phyloP scores from a whole-genome alignment of 2,113 vertebrate genomes.

The Thunnus thynnus region DNA sequence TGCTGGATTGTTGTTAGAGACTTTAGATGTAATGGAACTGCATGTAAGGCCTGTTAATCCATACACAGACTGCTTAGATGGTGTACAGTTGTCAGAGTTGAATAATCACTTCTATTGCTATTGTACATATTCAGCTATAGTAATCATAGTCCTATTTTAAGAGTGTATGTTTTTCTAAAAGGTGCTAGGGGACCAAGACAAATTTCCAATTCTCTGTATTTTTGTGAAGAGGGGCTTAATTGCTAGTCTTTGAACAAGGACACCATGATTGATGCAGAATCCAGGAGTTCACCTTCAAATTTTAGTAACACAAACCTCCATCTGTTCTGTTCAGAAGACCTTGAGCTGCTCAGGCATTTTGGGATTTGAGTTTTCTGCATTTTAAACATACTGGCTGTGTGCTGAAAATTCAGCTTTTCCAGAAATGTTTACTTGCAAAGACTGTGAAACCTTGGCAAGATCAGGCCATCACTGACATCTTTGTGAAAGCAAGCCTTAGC shows the following conservation, averaged over 20 bases:
- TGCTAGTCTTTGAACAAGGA: slow-evolving; percentile 62
- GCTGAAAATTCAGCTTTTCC: slow-evolving; percentile 21
- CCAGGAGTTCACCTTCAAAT: slow-evolving; percentile 54
- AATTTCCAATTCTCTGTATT: slow-evolving; percentile 38
- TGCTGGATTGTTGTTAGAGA: too few species aligned
- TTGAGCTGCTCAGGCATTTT: slow-evolving; percentile 36
- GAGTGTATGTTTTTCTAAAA: background rate
- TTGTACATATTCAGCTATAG: too few species aligned
- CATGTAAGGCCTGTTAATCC: too few species aligned
- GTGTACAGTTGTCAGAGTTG: too few species aligned
- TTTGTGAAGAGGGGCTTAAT: slow-evolving; percentile 21
- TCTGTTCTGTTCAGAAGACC: slow-evolving; percentile 47
- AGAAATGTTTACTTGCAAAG: slow-evolving; percentile 25
- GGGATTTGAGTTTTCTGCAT: slow-evolving; percentile 26
- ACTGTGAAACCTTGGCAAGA: slow-evolving; percentile 32
- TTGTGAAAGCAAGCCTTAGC: slow-evolving; percentile 54
- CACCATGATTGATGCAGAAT: slow-evolving; percentile 65
- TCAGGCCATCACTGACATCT: slow-evolving; percentile 49
- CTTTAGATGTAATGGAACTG: too few species aligned
- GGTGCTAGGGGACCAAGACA: slow-evolving; percentile 7
- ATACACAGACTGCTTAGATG: too few species aligned
- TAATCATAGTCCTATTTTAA: slow-evolving; percentile 35
- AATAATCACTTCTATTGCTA: too few species aligned
- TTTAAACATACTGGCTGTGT: slow-evolving; percentile 3
- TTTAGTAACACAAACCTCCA: slow-evolving; percentile 41